phyloP scores from a whole-genome alignment of 2,113 vertebrate genomes.

The Myotis davidii region DNA sequence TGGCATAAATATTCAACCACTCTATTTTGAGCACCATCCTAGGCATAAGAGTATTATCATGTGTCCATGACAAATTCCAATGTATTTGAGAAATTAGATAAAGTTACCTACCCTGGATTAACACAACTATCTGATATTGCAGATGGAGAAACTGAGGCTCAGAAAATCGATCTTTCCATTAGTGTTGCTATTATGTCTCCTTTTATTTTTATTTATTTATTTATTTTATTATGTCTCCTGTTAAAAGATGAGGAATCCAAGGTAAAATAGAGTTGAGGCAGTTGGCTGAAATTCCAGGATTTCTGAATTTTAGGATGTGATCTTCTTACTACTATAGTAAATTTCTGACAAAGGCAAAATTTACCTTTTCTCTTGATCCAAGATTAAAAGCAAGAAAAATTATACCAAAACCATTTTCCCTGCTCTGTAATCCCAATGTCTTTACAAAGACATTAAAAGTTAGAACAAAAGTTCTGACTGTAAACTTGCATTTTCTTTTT shows the following conservation, averaged over 20 bases:
- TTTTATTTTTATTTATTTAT: neutral
- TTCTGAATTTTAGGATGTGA: neutral
- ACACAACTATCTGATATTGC: neutral
- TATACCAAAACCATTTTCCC: neutral
- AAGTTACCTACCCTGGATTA: neutral
- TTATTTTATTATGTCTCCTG: neutral
- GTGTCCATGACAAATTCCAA: neutral
- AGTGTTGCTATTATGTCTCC: neutral
- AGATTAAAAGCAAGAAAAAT: constrained; percentile 8
- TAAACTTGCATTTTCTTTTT: constrained; percentile 29
- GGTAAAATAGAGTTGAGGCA: neutral
- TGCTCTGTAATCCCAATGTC: neutral
- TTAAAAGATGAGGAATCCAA: neutral
- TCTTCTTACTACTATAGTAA: neutral
- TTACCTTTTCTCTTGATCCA: neutral
- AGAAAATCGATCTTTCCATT: neutral
- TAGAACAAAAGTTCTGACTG: neutral
- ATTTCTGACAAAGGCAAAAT: neutral
- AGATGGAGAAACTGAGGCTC: neutral
- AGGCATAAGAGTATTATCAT: neutral
- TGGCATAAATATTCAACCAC: neutral
- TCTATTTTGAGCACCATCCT: neutral
- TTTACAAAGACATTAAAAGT: constrained; percentile 24
- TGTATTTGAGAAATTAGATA: constrained; percentile 15
- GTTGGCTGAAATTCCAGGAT: neutral